Percentiles rank a stretch among this genome's conserved stretches.
Conservation (phyloP, 2,797 vertebrate genomes). For the Lophius americanus region DNA sequence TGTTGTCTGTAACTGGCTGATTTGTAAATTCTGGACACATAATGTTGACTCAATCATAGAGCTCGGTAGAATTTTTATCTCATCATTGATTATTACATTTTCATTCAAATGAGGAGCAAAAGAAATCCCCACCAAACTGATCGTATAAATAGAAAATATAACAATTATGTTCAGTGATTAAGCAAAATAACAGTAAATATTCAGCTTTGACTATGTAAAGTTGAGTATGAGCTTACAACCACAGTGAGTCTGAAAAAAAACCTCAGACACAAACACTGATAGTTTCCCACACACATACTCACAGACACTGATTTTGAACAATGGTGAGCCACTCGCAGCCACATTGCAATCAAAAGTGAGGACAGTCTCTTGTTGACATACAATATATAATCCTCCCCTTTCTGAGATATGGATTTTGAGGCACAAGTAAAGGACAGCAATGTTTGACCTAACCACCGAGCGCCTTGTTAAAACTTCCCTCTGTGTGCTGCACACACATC, state of each 20-base stretch:
- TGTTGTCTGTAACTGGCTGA: background rate
- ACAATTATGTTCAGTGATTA: background rate
- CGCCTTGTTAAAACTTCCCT: constrained; percentile 66
- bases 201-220: too few relatives aligned
- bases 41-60: background rate
- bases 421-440: constrained; percentile 68
- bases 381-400: constrained; percentile 70
- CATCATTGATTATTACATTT: background rate
- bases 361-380: constrained; percentile 65
- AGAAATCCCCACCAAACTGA: background rate
- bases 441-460: constrained; percentile 67
- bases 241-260: background rate
- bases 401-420: constrained; percentile 70
- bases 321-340: constrained; percentile 18
- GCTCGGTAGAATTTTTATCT: background rate
- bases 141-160: background rate
- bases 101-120: background rate
- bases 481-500: constrained; percentile 33
- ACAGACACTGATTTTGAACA: constrained; percentile 19
- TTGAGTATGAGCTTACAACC: background rate
- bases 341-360: constrained; percentile 41
- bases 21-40: background rate
- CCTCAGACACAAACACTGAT: background rate
- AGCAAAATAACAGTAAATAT: background rate
- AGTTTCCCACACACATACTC: constrained; percentile 12